Percentiles rank a stretch among this genome's conserved stretches.
phyloP scores from a whole-genome alignment of 2,113 vertebrate species.

The Xiphophorus maculatus region DNA sequence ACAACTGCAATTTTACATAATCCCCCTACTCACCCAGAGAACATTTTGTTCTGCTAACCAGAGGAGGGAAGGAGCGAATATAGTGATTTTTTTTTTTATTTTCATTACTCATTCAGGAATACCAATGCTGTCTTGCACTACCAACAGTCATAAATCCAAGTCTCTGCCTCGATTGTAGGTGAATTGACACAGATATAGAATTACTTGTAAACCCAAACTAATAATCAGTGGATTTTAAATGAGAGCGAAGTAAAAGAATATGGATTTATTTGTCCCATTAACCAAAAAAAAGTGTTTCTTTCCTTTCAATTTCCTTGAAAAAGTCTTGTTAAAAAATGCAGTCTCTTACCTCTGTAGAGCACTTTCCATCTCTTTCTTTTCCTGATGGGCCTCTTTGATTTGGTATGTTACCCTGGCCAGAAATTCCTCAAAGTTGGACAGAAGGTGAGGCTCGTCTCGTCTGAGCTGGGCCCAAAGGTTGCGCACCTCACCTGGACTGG shows the following conservation, averaged over 20 bases:
- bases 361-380: constrained; percentile 88
- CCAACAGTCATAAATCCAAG: background rate
- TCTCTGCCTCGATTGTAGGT: constrained; percentile 52
- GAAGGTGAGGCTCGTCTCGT: constrained; percentile 86
- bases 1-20: background rate
- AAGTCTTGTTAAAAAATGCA: background rate
- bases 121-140: constrained; percentile 1
- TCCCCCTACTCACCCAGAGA: background rate
- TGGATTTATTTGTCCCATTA: background rate
- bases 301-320: background rate
- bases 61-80: background rate
- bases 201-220: constrained; percentile 57
- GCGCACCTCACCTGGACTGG: constrained; percentile 85
- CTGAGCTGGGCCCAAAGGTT: constrained; percentile 87
- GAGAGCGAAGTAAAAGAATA: background rate
- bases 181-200: constrained; percentile 64
- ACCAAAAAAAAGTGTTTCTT: too few relatives aligned
- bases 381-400: constrained; percentile 88
- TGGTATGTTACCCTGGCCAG: constrained; percentile 86
- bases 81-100: background rate
- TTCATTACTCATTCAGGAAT: background rate
- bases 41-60: background rate
- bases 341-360: constrained; percentile 84
- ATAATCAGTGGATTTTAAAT: background rate
- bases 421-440: constrained; percentile 91